Conservation (phyloP, 2,113 vertebrate genomes). For the Microcebus tavaratra region DNA sequence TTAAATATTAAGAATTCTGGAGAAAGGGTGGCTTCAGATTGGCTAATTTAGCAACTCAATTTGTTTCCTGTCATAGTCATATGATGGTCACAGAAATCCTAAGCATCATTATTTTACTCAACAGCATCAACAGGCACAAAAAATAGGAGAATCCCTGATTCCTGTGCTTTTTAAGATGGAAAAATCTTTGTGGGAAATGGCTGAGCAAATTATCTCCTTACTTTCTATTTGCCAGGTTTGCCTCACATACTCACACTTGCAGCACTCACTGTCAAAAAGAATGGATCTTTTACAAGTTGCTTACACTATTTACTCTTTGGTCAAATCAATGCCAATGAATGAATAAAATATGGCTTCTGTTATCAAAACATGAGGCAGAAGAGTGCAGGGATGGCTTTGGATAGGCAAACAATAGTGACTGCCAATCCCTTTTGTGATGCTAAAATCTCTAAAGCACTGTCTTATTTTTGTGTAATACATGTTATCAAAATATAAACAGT, state of each 20-base stretch:
- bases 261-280: not conserved
- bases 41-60: not conserved
- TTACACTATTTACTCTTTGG: not conserved
- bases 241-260: not conserved
- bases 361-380: not conserved
- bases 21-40: not conserved
- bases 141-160: not conserved
- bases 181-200: not conserved
- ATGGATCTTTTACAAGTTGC: not conserved
- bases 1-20: not conserved
- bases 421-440: not conserved
- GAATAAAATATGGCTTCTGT: not conserved
- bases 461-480: not conserved
- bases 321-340: not conserved
- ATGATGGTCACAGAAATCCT: not conserved
- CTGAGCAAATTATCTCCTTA: not conserved
- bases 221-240: not conserved
- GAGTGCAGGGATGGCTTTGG: not conserved
- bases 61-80: not conserved
- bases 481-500: not conserved
- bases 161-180: not conserved
- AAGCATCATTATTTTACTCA: not conserved
- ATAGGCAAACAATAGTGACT: not conserved
- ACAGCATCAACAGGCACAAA: not conserved
- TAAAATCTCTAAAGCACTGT: not conserved